Base-by-base conservation (phyloP, 1,140 invertebrate species). In the Diprion similis region DNA sequence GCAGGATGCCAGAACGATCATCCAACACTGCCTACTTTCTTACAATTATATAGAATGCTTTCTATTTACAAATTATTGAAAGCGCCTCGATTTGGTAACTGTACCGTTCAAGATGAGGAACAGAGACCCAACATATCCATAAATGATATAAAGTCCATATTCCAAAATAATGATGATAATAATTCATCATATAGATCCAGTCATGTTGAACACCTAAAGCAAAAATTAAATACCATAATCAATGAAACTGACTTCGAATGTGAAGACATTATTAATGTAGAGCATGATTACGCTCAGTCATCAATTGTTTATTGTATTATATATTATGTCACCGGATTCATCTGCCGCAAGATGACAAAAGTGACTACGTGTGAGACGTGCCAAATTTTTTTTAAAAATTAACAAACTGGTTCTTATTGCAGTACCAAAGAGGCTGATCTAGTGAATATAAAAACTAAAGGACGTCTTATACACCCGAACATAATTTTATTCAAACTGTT, bases 1-100 rank as follows among this genome's bases (percentile, higher is more conserved):
- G 48, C 70, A 17, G 47, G 13, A 18, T 45, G 70, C 13, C 48
- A 45, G 48, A 71, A 71, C 48, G 70, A 71, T 18, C 70, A 71
- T 59, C 70, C 70, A 47, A 47, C 45, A 10, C 46, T 47, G 18
- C 70, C 70, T 11, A 71, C 48, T 6, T 71, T 71, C 24, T 11
- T 71, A 17, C 70, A 71, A 59, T 19, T 71, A 45, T 71, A 71
- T 24, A 59, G 48, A 59, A 7, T 71, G 13, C 10, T 71, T 6
- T 48, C 45, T 17, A 19, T n/a, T 11, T 51, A 47, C 17, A 59
- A 51, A 51, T 15, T 51, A 8, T 10, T 51, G 9, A 51, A 51
- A 15, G 9, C 48, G 15, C 48, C 48, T 8, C 8, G 15, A 51
- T 51, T 51, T 51, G 48, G 48, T 15, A 51, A 51, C 48, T 51